Conservation (phyloP, 2,797 vertebrate species). For the Pantherophis alleghaniensis region DNA sequence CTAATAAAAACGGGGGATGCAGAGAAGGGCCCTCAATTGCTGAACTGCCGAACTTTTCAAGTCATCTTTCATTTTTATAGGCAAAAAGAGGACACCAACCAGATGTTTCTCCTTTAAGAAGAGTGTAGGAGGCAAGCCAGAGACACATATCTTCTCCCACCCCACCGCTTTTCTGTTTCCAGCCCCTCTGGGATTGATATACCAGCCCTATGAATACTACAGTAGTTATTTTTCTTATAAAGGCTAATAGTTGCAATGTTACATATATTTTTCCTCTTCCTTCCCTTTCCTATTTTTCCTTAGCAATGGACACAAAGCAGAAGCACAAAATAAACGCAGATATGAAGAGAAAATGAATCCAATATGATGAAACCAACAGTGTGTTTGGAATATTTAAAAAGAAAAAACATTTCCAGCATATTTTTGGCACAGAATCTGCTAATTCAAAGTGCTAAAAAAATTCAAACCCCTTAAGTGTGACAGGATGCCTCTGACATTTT, state of each 20-base stretch:
- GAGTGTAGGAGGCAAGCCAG: not conserved
- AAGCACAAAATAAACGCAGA: conserved; percentile 44
- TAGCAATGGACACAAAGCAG: conserved; percentile 26
- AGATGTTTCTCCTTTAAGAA: conserved; percentile 41
- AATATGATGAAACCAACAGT: conserved; percentile 37
- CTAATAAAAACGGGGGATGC: not conserved
- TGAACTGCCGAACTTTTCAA: not conserved
- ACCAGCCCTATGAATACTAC: conserved; percentile 18
- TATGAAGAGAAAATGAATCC: conserved; percentile 61
- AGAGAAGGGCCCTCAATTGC: not conserved
- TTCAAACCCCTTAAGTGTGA: not conserved
- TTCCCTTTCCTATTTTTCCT: conserved; percentile 10
- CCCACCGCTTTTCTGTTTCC: conserved; percentile 22
- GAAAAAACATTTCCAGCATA: conserved; percentile 23
- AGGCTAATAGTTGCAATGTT: conserved; percentile 40
- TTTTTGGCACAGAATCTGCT: not conserved
- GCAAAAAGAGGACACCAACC: not conserved
- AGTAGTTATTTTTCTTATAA: conserved; percentile 25
- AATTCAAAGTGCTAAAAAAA: conserved; percentile 25
- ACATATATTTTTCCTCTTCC: conserved; percentile 23
- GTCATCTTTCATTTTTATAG: conserved; percentile 24
- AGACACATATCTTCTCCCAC: not conserved
- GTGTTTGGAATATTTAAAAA: conserved; percentile 31
- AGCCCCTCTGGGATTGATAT: conserved; percentile 32
- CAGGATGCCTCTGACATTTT: conserved; percentile 20